These are phyloP conservation scores for Hartigia nigra DNA, from an alignment of 2,888 invertebrate species.

Conservation along the genomic window DNA sequence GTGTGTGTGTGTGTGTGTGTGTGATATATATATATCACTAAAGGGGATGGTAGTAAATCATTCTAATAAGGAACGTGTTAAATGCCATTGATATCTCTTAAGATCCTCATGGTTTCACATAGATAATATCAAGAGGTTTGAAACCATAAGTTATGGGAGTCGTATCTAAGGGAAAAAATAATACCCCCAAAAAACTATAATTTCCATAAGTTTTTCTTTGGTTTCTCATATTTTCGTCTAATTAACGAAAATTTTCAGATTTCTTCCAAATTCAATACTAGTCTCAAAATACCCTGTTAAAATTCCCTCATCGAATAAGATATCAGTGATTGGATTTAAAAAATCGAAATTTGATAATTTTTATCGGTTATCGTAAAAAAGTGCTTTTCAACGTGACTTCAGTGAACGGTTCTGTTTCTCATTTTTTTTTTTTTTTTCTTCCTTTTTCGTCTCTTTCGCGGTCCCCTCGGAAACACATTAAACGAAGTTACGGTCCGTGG, in stretches of 20 bases:
- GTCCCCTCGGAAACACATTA: conserved; percentile 50
- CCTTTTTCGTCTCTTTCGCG: conserved; percentile 11
- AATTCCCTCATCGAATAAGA: not conserved
- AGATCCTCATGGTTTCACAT: not conserved
- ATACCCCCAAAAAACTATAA: not conserved
- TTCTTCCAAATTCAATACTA: not conserved
- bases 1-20: too few species aligned
- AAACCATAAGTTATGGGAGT: not conserved
- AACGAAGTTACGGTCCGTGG: conserved; percentile 57
- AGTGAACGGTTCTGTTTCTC: conserved; percentile 37
- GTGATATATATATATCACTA: not conserved
- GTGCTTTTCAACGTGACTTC: not conserved
- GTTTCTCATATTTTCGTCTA: not conserved
- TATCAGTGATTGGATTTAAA: not conserved
- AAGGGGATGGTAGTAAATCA: not conserved
- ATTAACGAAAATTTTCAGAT: not conserved
- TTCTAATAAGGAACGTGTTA: not conserved
- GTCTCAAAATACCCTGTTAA: not conserved
- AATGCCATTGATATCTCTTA: not conserved
- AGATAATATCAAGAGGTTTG: not conserved
- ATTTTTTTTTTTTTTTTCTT: conserved; percentile 41
- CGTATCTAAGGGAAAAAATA: not conserved
- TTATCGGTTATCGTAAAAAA: not conserved
- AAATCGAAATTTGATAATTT: not conserved
- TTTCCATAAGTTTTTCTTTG: not conserved